phyloP scores from a whole-genome alignment of 53 echinoderm and acorn worm genomes.

The Mesocentrotus franciscanus region DNA sequence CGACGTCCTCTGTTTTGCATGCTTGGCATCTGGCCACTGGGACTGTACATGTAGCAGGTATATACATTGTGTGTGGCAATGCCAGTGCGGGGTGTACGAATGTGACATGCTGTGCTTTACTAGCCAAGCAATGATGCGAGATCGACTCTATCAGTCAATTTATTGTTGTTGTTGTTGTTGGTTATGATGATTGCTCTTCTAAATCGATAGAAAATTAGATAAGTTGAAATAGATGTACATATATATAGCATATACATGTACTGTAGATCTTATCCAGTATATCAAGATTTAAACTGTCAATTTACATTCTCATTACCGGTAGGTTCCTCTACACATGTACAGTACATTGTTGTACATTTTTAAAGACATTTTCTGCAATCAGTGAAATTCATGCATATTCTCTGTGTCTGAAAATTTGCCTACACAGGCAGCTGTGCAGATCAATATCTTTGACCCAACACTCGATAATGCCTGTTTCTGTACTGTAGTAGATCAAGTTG shows the following conservation, averaged over 20 bases:
- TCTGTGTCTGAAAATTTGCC: no score
- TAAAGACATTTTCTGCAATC: no score
- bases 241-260: not conserved
- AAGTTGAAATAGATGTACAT: not conserved
- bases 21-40: conserved; percentile 6
- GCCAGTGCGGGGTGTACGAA: not conserved
- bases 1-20: not conserved
- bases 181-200: not conserved
- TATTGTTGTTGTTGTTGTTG: not conserved
- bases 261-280: not conserved
- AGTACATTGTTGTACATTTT: no score
- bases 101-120: conserved; percentile 19
- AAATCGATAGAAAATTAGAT: no score
- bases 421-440: no score
- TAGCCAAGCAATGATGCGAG: conserved; percentile 11
- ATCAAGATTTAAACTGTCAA: no score
- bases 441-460: no score
- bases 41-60: conserved; percentile 17
- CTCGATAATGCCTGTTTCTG: no score
- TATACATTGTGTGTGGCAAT: not conserved
- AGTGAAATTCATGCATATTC: no score
- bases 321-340: no score
- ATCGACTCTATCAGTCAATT: not conserved
- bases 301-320: no score
- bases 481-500: no score